Evolutionary conservation across 2,113 vertebrate genomes (phyloP), one percentile per base, ranked within the genome.

Genomic region (Regulus satrapa): DNA sequence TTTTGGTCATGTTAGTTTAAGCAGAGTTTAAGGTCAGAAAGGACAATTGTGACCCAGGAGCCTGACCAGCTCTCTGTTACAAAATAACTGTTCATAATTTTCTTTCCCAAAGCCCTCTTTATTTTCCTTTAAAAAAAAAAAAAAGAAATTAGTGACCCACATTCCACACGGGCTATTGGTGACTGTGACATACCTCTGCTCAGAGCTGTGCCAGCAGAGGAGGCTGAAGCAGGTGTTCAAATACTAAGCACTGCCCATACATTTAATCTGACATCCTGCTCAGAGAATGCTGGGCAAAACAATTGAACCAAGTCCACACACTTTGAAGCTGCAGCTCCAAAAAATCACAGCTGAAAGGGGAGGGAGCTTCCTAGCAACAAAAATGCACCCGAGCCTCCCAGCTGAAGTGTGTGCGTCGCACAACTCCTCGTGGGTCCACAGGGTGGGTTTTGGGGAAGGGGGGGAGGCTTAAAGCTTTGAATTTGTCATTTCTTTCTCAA

Each of bases 401-500:
- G 83, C 68, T 85, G 77, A 92, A 88, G 54, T 1, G 38, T 79
- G 72, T 56, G 54, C 18, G 32, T 26, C 6, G 5, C 75, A 66
- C 46, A 94, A 31, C 55, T 71, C 31, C 75, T 73, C 26, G 1
- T 29, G 80, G 94, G 61, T 91, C 91, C 89, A 19, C 38, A 49
- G 73, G 66, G 41, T 49, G 46, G 55, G 16, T 71, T 75, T 58
- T 26, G 12, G 38, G 32, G 18, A 31, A 66, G 12, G 26, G 69
- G 34, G 8, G 31, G 19, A 21, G 67, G 91, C 81, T 86, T 71
- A 67, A 89, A 92, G 86, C 86, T 96, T 92, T 96, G 96, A 51
- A 95, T 96, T 96, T 90, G 79, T 94, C 94, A 66, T 94, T 96
- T 94, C 80, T 94, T 97, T 94, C 79, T 95, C 72, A 83, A 85